Conservation (phyloP, 2,888 invertebrate species). For the Siphlonurus alternatus region DNA sequence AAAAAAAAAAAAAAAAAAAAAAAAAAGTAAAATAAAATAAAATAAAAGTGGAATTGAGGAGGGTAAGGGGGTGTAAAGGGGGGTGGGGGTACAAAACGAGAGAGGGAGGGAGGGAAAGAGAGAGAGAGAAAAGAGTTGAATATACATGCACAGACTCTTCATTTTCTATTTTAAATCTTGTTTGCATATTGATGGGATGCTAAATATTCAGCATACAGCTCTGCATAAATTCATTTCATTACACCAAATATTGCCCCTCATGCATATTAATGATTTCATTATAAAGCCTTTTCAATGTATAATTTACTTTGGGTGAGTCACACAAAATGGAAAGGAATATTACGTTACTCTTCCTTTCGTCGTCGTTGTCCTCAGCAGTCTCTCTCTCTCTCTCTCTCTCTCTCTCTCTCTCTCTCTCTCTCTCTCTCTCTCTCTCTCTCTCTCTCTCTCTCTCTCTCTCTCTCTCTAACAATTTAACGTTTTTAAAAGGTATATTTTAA, state of each 20-base stretch:
- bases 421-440: too few relatives aligned
- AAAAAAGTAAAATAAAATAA: conserved; percentile 19
- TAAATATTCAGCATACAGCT: conserved; percentile 42
- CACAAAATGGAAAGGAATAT: conserved; percentile 12
- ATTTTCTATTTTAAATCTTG: conserved; percentile 17
- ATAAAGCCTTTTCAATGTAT: conserved; percentile 43
- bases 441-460: too few relatives aligned
- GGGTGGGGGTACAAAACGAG: conserved; percentile 50
- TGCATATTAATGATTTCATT: conserved; percentile 48
- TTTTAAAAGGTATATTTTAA: conserved; percentile 5
- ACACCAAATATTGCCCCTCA: conserved; percentile 46
- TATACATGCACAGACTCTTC: conserved; percentile 16
- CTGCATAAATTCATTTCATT: conserved; percentile 48
- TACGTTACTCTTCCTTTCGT: conserved; percentile 11
- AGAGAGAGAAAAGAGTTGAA: conserved; percentile 18
- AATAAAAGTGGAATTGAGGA: conserved; percentile 22
- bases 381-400: neutral
- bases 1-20: neutral
- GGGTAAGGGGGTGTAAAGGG: conserved; percentile 39
- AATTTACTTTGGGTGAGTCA: conserved; percentile 49
- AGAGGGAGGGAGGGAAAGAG: conserved; percentile 48
- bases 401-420: conserved; percentile 12
- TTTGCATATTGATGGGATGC: conserved; percentile 20
- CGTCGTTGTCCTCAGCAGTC: too few relatives aligned
- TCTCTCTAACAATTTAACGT: conserved; percentile 1